Conservation (phyloP, 2,797 vertebrate species). For the Parauchenoglanis ngamensis region DNA sequence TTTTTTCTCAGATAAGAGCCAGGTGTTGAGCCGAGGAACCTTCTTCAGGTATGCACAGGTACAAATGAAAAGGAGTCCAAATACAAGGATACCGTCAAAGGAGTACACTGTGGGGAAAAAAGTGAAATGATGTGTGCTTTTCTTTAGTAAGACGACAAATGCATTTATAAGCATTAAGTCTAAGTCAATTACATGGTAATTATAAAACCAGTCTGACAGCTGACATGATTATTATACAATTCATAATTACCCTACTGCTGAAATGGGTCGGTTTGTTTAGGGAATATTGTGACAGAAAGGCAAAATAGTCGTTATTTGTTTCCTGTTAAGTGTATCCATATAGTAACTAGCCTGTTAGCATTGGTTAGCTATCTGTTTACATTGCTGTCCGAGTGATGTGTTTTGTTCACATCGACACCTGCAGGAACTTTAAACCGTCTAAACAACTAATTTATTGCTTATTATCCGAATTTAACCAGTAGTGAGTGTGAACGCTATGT, state of each 20-base stretch:
- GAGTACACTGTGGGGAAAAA: conserved; percentile 82
- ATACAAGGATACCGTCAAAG: conserved; percentile 92
- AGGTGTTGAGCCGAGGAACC: conserved; percentile 89
- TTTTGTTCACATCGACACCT: not conserved
- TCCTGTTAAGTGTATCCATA: not conserved
- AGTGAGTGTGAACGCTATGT: not conserved
- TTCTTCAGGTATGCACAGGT: conserved; percentile 96
- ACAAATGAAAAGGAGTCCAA: conserved; percentile 91
- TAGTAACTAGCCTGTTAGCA: not conserved
- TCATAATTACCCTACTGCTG: not conserved
- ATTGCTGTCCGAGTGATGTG: not conserved
- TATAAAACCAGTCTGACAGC: not conserved
- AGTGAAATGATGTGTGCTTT: not conserved
- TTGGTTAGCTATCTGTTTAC: not conserved
- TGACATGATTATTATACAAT: not conserved
- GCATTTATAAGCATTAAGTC: no score
- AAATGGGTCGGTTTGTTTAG: not conserved
- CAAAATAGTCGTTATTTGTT: not conserved
- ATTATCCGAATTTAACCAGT: not conserved
- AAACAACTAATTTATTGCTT: not conserved
- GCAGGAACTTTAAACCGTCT: not conserved
- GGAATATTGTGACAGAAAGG: not conserved
- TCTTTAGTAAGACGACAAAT: not conserved
- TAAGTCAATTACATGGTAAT: not conserved
- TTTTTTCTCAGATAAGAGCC: conserved; percentile 91